Conservation (phyloP, 2,888 invertebrate genomes). For the Aphidius colemani region DNA sequence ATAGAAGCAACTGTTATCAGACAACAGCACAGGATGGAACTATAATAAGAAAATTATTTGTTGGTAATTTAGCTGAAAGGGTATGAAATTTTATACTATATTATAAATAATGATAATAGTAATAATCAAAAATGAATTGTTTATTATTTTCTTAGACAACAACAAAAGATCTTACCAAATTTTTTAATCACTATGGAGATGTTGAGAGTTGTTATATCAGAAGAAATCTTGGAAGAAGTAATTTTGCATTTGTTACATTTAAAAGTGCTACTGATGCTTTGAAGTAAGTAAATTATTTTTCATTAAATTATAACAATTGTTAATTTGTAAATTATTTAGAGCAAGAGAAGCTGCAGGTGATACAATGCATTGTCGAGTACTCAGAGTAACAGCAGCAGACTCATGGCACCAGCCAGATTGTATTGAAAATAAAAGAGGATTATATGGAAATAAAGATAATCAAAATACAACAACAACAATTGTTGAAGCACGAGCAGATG, state of each 20-base stretch:
- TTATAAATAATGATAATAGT: not conserved
- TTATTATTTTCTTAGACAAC: constrained; percentile 61
- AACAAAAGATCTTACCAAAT: constrained; percentile 62
- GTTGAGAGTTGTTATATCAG: constrained; percentile 65
- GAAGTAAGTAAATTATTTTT: constrained; percentile 60
- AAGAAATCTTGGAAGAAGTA: constrained; percentile 61
- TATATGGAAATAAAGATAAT: constrained; percentile 32
- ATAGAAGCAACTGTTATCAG: too few species aligned
- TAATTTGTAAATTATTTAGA: constrained; percentile 8
- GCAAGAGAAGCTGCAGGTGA: constrained; percentile 45
- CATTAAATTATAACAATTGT: too few species aligned
- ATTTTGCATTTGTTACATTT: constrained; percentile 66
- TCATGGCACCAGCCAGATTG: constrained; percentile 68
- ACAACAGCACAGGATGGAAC: constrained; percentile 59
- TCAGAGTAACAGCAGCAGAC: constrained; percentile 65
- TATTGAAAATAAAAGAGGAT: constrained; percentile 50
- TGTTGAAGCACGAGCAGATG: constrained; percentile 22
- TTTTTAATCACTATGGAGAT: constrained; percentile 66
- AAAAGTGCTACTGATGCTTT: constrained; percentile 63
- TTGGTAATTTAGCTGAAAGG: constrained; percentile 65
- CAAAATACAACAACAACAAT: not conserved
- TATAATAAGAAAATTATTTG: constrained; percentile 66
- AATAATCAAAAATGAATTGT: not conserved
- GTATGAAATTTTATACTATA: constrained; percentile 51
- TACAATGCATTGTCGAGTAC: constrained; percentile 48